phyloP scores from a whole-genome alignment of 1,140 invertebrate species.

The Drosophila ohnishii region DNA sequence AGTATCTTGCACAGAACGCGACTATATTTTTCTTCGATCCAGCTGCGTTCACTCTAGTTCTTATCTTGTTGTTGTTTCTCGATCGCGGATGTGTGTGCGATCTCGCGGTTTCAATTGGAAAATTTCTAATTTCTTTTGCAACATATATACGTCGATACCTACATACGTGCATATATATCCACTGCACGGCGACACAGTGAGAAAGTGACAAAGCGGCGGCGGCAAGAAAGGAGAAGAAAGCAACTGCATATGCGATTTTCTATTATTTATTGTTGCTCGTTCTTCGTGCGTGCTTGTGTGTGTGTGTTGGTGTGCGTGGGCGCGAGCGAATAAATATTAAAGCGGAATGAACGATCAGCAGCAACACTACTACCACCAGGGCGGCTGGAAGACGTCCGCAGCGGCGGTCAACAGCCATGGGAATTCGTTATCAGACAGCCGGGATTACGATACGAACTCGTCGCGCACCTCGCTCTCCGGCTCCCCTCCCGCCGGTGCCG shows the following conservation, averaged over 20 bases:
- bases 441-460: conserved; percentile 78
- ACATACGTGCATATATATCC: conserved; percentile 37
- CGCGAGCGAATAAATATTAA: conserved; percentile 59
- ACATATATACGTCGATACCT: conserved; percentile 35
- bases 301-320: conserved; percentile 49
- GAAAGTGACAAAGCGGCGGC: conserved; percentile 52
- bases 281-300: conserved; percentile 26
- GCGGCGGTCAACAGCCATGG: conserved; percentile 41
- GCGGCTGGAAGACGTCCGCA: conserved; percentile 48
- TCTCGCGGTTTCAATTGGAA: conserved; percentile 43
- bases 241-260: conserved; percentile 60
- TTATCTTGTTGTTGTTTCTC: conserved; percentile 58
- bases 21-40: not conserved
- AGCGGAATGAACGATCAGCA: conserved; percentile 66
- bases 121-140: conserved; percentile 64
- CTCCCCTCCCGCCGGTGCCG: conserved; percentile 53
- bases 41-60: conserved; percentile 15
- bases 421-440: conserved; percentile 77
- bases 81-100: conserved; percentile 54
- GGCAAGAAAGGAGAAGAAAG: not conserved
- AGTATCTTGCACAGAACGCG: not conserved
- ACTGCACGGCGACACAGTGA: conserved; percentile 29
- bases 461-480: conserved; percentile 70
- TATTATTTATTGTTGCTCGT: conserved; percentile 18
- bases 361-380: conserved; percentile 23